These are phyloP conservation scores for Ianthella basta DNA, from an alignment of 37 sponge, comb jelly and placozoan species.

Conservation along the genomic window DNA sequence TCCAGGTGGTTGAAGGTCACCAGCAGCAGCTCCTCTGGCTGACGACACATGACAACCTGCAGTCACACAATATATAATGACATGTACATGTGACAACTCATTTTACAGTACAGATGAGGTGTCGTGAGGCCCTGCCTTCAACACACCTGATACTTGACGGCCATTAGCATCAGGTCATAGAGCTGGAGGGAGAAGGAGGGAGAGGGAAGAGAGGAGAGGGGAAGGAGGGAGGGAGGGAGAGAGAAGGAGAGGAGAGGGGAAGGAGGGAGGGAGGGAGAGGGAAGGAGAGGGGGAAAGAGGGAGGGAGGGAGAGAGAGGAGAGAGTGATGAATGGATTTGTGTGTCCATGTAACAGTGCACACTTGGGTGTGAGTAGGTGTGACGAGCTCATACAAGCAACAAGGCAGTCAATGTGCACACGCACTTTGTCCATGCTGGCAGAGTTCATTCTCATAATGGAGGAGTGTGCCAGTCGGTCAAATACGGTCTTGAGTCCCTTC, in stretches of 20 bases:
- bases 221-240: background rate
- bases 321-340: too few species aligned
- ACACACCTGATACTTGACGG: constrained; percentile 89
- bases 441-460: constrained; percentile 93
- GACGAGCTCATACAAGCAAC: too few species aligned
- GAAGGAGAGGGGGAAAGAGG: too few species aligned
- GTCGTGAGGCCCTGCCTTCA: background rate
- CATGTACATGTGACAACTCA: background rate
- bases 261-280: too few species aligned
- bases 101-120: too few species aligned
- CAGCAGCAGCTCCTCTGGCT: constrained; percentile 82
- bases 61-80: background rate
- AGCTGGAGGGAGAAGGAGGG: constrained; percentile 48
- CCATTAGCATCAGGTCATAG: constrained; percentile 94
- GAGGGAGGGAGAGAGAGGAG: too few species aligned
- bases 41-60: constrained; percentile 75
- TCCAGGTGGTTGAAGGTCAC: constrained; percentile 92
- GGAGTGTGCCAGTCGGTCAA: constrained; percentile 88
- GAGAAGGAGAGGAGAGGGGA: too few species aligned
- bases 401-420: too few species aligned
- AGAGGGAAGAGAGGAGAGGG: background rate
- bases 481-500: constrained; percentile 65
- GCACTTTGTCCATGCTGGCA: constrained; percentile 86
- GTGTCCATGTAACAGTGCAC: too few species aligned
- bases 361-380: too few species aligned